Conservation (phyloP, 2,113 vertebrate genomes). For the Salvelinus namaycush region DNA sequence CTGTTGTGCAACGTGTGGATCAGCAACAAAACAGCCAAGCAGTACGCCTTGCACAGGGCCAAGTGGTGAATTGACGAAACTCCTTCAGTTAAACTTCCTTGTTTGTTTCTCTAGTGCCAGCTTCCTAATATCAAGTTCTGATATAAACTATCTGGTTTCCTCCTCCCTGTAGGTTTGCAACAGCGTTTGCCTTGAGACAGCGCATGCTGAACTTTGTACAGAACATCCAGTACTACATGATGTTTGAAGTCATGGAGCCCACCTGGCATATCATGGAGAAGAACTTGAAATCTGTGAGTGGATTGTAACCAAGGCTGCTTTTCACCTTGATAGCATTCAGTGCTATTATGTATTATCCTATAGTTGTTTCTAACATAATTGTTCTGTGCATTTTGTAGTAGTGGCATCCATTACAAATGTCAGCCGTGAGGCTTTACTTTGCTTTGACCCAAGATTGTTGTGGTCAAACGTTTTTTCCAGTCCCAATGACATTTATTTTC, state of each 20-base stretch:
- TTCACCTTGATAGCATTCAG: no score
- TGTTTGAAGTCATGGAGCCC: constrained; percentile 98
- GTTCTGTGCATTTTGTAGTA: no score
- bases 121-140: not conserved
- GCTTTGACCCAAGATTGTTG: no score
- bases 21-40: constrained; percentile 89
- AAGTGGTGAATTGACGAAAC: constrained; percentile 80
- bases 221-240: constrained; percentile 99
- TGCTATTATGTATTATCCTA: no score
- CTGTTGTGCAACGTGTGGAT: constrained; percentile 96
- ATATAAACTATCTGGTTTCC: not conserved
- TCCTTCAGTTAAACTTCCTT: not conserved
- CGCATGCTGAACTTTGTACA: constrained; percentile 99
- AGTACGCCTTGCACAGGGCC: constrained; percentile 82
- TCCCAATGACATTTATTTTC: no score
- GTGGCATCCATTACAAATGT: no score
- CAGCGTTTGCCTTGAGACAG: constrained; percentile 92
- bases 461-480: no score
- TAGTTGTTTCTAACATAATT: no score
- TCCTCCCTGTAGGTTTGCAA: constrained; percentile 81
- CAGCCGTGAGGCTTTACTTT: no score
- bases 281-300: constrained; percentile 88
- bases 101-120: not conserved
- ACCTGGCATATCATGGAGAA: constrained; percentile 95
- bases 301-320: no score